These are phyloP conservation scores for Zygothrica quintamaculata DNA, from an alignment of 2,888 invertebrate species.

Conservation along the genomic window DNA sequence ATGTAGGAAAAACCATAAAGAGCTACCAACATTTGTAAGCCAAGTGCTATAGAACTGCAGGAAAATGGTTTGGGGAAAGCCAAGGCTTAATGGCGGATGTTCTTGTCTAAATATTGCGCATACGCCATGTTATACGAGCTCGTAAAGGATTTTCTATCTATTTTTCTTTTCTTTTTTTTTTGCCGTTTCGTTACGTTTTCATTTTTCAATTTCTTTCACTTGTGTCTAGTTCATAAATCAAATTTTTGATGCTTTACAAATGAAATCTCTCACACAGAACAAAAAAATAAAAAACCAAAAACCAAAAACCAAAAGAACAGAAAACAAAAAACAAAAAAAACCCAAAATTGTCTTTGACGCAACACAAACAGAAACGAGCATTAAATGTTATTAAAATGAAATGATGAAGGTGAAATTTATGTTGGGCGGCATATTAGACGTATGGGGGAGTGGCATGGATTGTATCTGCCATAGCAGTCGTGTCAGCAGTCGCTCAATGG, in stretches of 20 bases:
- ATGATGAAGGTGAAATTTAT: conserved; percentile 18
- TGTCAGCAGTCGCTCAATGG: conserved; percentile 76
- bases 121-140: conserved; percentile 34
- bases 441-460: conserved; percentile 19
- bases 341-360: conserved; percentile 44
- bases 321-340: conserved; percentile 12
- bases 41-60: conserved; percentile 16
- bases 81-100: conserved; percentile 37
- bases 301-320: no score
- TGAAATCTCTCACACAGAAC: conserved; percentile 45
- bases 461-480: conserved; percentile 34
- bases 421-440: no score
- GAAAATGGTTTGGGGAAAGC: conserved; percentile 3
- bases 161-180: conserved; percentile 4
- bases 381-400: conserved; percentile 57
- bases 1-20: conserved; percentile 24
- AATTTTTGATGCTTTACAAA: conserved; percentile 52
- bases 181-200: conserved; percentile 3
- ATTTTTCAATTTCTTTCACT: background rate
- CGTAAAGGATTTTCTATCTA: background rate
- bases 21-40: conserved; percentile 16
- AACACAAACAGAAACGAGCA: conserved; percentile 38
- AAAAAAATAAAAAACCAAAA: no score
- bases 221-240: conserved; percentile 46
- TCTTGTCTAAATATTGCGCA: conserved; percentile 45